Conservation (phyloP, 2,113 vertebrate species). For the Calonectris borealis region DNA sequence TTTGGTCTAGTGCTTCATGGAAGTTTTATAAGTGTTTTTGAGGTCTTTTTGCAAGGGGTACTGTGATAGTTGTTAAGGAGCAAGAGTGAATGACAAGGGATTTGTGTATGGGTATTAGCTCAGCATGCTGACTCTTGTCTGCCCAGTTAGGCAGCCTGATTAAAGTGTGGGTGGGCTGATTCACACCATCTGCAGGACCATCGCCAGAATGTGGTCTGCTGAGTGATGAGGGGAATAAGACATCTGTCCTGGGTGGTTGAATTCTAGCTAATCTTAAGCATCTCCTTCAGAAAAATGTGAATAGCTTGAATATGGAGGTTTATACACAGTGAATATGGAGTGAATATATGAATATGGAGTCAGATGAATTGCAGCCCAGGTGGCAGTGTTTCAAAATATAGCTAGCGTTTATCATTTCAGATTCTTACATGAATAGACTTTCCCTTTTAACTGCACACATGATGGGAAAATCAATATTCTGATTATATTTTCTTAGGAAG, state of each 20-base stretch:
- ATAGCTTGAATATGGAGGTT: not conserved
- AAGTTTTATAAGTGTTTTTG: not conserved
- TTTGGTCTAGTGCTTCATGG: not conserved
- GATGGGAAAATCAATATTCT: not conserved
- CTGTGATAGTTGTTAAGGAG: not conserved
- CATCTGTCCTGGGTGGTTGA: not conserved
- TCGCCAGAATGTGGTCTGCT: not conserved
- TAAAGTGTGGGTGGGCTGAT: not conserved
- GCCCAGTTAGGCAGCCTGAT: not conserved
- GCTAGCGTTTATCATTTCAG: not conserved
- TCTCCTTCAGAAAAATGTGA: not conserved
- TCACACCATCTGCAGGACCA: not conserved
- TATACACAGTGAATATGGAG: not conserved
- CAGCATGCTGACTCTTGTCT: not conserved
- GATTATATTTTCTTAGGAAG: not conserved
- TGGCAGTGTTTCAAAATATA: not conserved
- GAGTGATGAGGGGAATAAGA: not conserved
- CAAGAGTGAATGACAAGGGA: not conserved
- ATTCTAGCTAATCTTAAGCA: not conserved
- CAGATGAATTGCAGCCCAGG: not conserved
- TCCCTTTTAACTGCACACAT: not conserved
- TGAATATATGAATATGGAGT: not conserved
- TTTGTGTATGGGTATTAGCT: not conserved
- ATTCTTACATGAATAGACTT: not conserved
- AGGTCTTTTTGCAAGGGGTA: not conserved